A percentile compares a stretch with the other conserved stretches of the same genome.
phyloP scores from a whole-genome alignment of 2,797 vertebrate genomes.

The Spea hammondii region DNA sequence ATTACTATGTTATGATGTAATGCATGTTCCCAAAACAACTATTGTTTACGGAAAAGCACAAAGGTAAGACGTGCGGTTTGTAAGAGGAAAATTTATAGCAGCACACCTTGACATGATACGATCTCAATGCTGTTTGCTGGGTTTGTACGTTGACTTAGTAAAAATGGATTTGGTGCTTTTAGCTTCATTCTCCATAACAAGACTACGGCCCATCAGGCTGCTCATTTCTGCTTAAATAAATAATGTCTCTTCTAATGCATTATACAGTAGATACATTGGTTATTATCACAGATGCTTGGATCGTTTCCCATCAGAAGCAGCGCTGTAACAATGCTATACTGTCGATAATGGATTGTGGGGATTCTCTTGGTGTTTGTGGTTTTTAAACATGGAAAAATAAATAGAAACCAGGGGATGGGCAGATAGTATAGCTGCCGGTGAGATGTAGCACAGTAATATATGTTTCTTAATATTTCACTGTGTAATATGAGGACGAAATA shows the following conservation, averaged over 20 bases:
- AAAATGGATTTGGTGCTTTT: background rate
- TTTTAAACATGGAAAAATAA: background rate
- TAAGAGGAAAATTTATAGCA: background rate
- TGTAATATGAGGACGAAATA: too few relatives aligned
- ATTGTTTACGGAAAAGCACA: background rate
- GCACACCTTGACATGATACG: background rate
- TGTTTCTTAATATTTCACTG: too few relatives aligned
- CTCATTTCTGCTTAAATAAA: conserved; percentile 27
- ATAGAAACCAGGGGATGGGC: too few relatives aligned
- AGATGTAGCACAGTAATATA: too few relatives aligned
- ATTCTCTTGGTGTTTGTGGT: background rate
- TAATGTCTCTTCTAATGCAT: conserved; percentile 22
- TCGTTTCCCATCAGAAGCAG: conserved; percentile 21
- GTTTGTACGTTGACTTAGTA: too few relatives aligned
- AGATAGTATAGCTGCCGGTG: too few relatives aligned
- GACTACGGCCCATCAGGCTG: background rate
- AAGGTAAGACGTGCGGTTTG: background rate
- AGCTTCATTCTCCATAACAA: background rate
- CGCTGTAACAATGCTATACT: conserved; percentile 5
- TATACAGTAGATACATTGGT: conserved; percentile 10
- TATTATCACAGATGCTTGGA: conserved; percentile 16
- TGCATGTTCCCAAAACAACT: too few relatives aligned
- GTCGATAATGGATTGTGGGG: conserved; percentile 12
- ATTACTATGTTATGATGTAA: too few relatives aligned
- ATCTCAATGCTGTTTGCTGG: too few relatives aligned